Base-by-base conservation (phyloP, 35 echinoderm and acorn worm species). In the Apostichopus japonicus region DNA sequence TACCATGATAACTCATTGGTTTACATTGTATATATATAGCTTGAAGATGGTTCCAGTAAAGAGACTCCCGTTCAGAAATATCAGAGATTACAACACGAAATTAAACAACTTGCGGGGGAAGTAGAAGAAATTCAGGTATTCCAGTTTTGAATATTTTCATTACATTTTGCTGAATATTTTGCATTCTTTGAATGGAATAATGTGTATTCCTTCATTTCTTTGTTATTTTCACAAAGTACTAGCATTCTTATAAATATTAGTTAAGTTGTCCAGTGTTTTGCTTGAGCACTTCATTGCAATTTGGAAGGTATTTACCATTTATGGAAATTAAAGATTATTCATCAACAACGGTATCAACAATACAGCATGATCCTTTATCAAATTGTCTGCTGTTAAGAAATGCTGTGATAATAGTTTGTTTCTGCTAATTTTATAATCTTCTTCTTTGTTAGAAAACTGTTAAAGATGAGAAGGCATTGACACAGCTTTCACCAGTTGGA, bases 21-120 rank as follows among this genome's bases (percentile, higher is more conserved):
- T 75, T 75, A 23, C 7, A 75, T 19, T 75, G 71, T 75, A 14
- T 44, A 44, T 44, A 44, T 4, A 88, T 70, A 96, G 95, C 84
- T 96, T 56, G 95, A 96, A 73, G 97, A 99, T 78, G 94, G 93
- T 8, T 90, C 82, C 21, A 61, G 54, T 19, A 96, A 93, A 63
- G 97, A 99, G 72, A 96, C 97, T 15, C 97, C 97, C 19, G 92
- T 99, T 5, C 97, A 99, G 88, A 96, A 94, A 92, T 99, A 91
- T 79, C 97, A 96, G 78, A 58, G 95, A 10, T 80, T 99, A 77
- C 97, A 99, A 77, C 97, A 99, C 96, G 97, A 99, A 67, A 99
- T 98, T 15, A 94, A 92, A 92, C 95, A 99, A 82, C 81, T 99
- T 51, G 93, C 90, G 22, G 93, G 96, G 53, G 95, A 99, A 25